Evolutionary conservation across 2,888 invertebrate genomes (phyloP), one percentile per base, ranked within the genome.

Genomic region (Yponomeuta cagnagella): DNA sequence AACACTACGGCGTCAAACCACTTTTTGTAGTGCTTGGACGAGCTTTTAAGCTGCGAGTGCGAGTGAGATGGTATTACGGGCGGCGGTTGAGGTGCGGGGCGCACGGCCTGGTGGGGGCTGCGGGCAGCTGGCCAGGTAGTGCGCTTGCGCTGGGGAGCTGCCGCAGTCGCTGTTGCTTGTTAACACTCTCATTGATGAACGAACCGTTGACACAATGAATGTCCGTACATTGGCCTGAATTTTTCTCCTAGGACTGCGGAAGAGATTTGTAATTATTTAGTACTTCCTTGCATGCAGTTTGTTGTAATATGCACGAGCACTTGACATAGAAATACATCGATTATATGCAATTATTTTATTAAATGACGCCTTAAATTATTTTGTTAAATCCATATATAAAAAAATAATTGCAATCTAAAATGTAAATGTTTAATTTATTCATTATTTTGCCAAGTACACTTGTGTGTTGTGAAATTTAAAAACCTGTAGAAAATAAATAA

Each of bases 51-150:
- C 77, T 76, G 77, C 80, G 77, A 75, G 91, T 84, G 85, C 75
- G 86, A 90, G 83, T 75, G 84, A 80, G 91, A 91, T 75, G 79
- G 89, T 79, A 75, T 74, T 80, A 86, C 83, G 82, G 85, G 85
- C 80, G 86, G 85, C 86, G 89, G 89, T 84, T 84, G 84, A 83
- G 83, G 79, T 82, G 82, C 77, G 79, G 79, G 79, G 73, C 80
- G 81, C 76, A 80, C 52, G 3, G n/a, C 68, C 37, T 82, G 85
- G 90, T 87, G 89, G 91, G 90, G 91, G 81, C 80, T 82, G 73
- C 79, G 83, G 84, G 88, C 92, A 91, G 91, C 90, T 91, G 92
- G 88, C 85, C 88, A 90, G 90, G 91, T 90, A 90, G 90, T 87
- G 86, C 82, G 85, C 84, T 83, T 87, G 86, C 82, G 85, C 85